These are phyloP conservation scores for Heteromormyrus szaboi DNA, from an alignment of 2,797 vertebrate genomes.

Conservation along the genomic window DNA sequence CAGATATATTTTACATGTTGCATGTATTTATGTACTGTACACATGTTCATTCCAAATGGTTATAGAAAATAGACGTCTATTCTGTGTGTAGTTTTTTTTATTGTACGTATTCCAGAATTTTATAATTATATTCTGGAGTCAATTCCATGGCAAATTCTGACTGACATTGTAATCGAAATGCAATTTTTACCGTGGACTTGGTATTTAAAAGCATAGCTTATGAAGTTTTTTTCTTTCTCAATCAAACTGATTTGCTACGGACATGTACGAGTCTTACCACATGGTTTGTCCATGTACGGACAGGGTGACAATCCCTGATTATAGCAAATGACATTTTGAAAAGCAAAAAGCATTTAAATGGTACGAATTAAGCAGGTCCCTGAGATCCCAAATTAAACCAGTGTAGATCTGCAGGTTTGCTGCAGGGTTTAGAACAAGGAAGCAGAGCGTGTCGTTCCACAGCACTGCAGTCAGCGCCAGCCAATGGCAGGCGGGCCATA, in stretches of 20 bases:
- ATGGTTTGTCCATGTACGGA: background rate
- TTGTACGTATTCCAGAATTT: background rate
- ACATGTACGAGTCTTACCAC: background rate
- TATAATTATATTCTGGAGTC: background rate
- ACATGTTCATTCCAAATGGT: background rate
- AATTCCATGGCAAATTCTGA: background rate
- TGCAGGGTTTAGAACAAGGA: conserved; percentile 7
- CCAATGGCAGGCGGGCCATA: conserved; percentile 24
- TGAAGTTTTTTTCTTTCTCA: background rate
- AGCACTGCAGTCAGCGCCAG: background rate
- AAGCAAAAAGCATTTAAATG: background rate
- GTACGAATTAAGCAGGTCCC: background rate
- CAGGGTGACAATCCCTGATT: background rate
- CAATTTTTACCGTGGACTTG: background rate
- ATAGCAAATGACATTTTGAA: background rate
- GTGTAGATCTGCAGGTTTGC: conserved; percentile 3
- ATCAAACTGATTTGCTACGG: background rate
- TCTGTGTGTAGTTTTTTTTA: background rate
- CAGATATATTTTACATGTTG: background rate
- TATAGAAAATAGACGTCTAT: background rate
- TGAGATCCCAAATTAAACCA: conserved; percentile 6
- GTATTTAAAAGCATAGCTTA: background rate
- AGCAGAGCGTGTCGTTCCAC: conserved; percentile 17
- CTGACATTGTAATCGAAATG: background rate
- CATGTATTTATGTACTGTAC: background rate